phyloP scores from a whole-genome alignment of 2,797 vertebrate species.

The Eptatretus atami region DNA sequence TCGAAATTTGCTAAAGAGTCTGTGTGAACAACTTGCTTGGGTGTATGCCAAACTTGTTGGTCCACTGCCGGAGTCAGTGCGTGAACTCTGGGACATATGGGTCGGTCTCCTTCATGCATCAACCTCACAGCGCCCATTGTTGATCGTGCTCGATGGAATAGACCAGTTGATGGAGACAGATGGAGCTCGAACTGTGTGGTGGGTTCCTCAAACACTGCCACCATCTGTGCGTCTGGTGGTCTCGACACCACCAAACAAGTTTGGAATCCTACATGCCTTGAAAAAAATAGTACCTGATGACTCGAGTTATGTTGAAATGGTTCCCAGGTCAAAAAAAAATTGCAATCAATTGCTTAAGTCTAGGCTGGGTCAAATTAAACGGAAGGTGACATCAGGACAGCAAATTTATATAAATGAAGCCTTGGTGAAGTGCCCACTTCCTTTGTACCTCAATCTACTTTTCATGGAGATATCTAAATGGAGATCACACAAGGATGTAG shows the following conservation, averaged over 20 bases:
- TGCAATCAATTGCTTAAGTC: constrained; percentile 94
- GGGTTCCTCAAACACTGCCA: constrained; percentile 71
- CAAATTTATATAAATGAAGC: constrained; percentile 97
- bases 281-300: constrained; percentile 62
- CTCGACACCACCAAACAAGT: constrained; percentile 83
- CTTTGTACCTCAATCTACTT: constrained; percentile 94
- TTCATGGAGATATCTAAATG: constrained; percentile 75
- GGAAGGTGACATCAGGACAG: constrained; percentile 93
- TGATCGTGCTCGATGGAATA: constrained; percentile 63
- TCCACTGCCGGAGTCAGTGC: constrained; percentile 72
- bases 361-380: constrained; percentile 55
- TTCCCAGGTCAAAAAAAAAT: constrained; percentile 55
- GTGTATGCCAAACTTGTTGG: constrained; percentile 81
- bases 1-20: constrained; percentile 57
- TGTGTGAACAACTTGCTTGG: constrained; percentile 76
- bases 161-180: constrained; percentile 77
- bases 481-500: constrained; percentile 90
- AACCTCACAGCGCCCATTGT: constrained; percentile 51
- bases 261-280: constrained; percentile 81
- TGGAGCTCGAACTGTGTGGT: constrained; percentile 83
- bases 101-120: constrained; percentile 74
- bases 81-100: constrained; percentile 68
- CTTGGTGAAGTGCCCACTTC: constrained; percentile 71
- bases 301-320: constrained; percentile 50
- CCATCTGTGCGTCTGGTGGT: constrained; percentile 64